These are phyloP conservation scores for Drosophila lini DNA, from an alignment of 1,140 invertebrate species.

Conservation along the genomic window DNA sequence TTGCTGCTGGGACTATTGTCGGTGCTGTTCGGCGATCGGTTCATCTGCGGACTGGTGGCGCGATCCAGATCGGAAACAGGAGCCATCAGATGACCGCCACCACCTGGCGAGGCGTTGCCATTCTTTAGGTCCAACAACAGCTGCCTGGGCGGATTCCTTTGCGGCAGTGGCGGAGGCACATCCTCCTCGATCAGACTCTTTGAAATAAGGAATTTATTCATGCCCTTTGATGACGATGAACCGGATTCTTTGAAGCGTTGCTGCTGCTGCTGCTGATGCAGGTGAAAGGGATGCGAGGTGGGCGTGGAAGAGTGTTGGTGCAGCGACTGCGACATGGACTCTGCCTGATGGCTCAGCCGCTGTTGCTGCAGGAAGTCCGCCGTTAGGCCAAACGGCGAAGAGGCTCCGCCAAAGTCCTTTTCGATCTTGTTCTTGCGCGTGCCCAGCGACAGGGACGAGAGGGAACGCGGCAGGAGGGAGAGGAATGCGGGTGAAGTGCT, in stretches of 20 bases:
- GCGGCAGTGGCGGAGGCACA: slow-evolving; percentile 85
- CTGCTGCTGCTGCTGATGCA: slow-evolving; percentile 59
- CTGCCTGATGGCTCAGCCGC: slow-evolving; percentile 44
- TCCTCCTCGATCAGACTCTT: slow-evolving; percentile 84
- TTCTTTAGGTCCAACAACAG: slow-evolving; percentile 59
- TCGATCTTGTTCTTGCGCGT: slow-evolving; percentile 82
- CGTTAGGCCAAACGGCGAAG: slow-evolving; percentile 64
- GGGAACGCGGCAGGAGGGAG: slow-evolving; percentile 86
- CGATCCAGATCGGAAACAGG: slow-evolving; percentile 81
- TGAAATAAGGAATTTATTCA: slow-evolving; percentile 65
- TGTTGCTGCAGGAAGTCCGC: slow-evolving; percentile 71
- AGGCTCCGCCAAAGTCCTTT: slow-evolving; percentile 67
- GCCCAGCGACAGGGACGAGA: slow-evolving; percentile 85
- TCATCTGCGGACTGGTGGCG: slow-evolving; percentile 65
- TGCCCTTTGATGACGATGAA: slow-evolving; percentile 44
- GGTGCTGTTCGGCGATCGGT: slow-evolving; percentile 49
- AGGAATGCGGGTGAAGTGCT: slow-evolving; percentile 84
- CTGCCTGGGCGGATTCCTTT: slow-evolving; percentile 81
- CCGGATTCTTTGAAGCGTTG: slow-evolving; percentile 64
- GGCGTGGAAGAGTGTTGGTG: slow-evolving; percentile 64
- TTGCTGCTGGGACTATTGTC: slow-evolving; percentile 45
- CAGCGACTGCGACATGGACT: slow-evolving; percentile 75
- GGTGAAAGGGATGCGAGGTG: slow-evolving; percentile 54
- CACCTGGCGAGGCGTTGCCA: slow-evolving; percentile 42
- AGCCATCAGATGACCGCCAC: slow-evolving; percentile 48